These are phyloP conservation scores for Hoplodrina ambigua DNA, from an alignment of 2,888 invertebrate genomes.

Conservation along the genomic window DNA sequence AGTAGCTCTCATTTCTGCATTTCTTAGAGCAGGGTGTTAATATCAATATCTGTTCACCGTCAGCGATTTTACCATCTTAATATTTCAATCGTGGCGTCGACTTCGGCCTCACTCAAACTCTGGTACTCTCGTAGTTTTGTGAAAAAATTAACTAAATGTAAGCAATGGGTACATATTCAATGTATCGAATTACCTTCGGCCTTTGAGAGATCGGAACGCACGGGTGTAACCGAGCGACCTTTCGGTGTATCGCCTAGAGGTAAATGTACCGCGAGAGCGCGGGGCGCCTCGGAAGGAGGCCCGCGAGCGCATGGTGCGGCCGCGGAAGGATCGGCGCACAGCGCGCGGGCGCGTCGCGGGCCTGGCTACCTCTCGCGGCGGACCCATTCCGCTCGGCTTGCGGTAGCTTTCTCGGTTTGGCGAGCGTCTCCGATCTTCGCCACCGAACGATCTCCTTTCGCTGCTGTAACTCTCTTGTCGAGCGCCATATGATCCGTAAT, in stretches of 20 bases:
- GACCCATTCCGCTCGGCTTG: slow-evolving; percentile 87
- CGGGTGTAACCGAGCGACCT: slow-evolving; percentile 84
- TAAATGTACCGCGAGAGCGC: slow-evolving; percentile 87
- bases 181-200: slow-evolving; percentile 86
- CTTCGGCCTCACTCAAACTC: slow-evolving; percentile 43
- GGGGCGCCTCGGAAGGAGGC: slow-evolving; percentile 89
- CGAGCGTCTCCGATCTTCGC: slow-evolving; percentile 90
- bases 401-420: slow-evolving; percentile 87
- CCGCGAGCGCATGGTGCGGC: slow-evolving; percentile 89
- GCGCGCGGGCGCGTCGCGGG: slow-evolving; percentile 87
- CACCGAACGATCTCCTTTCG: slow-evolving; percentile 87
- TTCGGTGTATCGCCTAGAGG: slow-evolving; percentile 82
- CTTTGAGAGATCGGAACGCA: slow-evolving; percentile 85
- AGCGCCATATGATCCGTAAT: slow-evolving; percentile 89
- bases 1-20: slow-evolving; percentile 34
- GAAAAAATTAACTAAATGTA: slow-evolving; percentile 66
- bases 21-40: slow-evolving; percentile 41
- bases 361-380: slow-evolving; percentile 84
- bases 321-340: slow-evolving; percentile 89
- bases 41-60: slow-evolving; percentile 34
- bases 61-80: slow-evolving; percentile 40
- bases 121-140: slow-evolving; percentile 45
- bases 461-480: slow-evolving; percentile 90
- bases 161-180: slow-evolving; percentile 72
- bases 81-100: slow-evolving; percentile 37